Evolutionary conservation across 2,888 invertebrate genomes (phyloP).

Genomic region (Theretra japonica): DNA sequence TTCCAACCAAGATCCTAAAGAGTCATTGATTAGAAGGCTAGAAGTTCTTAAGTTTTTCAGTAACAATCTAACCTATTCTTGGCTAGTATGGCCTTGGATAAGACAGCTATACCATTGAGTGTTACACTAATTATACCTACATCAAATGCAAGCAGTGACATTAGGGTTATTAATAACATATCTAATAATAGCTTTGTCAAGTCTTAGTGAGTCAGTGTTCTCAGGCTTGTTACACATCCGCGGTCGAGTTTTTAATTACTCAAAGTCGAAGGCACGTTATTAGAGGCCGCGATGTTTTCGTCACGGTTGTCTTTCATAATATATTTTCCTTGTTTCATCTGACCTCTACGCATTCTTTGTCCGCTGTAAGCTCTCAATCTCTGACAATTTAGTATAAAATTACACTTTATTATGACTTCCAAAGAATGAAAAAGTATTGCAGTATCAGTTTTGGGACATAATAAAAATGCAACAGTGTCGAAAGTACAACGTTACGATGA

Average conservation of each 20-base stretch:
- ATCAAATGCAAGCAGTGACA: conserved; percentile 8
- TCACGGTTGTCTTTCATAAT: conserved; percentile 66
- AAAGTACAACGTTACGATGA: conserved; percentile 46
- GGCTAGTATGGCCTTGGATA: not conserved
- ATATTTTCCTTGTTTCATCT: conserved; percentile 54
- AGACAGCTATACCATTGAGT: not conserved
- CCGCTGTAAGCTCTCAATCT: conserved; percentile 52
- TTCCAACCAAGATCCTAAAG: too few relatives aligned
- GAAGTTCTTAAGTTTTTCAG: conserved; percentile 65
- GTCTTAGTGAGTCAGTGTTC: conserved; percentile 71
- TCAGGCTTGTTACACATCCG: conserved; percentile 75
- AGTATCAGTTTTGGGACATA: conserved; percentile 36
- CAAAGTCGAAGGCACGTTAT: conserved; percentile 78
- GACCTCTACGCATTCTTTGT: conserved; percentile 40
- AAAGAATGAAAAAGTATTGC: conserved; percentile 29
- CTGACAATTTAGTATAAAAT: conserved; percentile 56
- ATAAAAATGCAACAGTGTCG: conserved; percentile 44
- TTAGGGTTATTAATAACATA: conserved; percentile 5
- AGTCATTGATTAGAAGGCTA: too few relatives aligned
- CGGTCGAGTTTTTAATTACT: conserved; percentile 82
- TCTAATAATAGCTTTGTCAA: conserved; percentile 77
- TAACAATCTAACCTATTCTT: conserved; percentile 64
- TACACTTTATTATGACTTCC: conserved; percentile 50
- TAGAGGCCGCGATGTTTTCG: conserved; percentile 73
- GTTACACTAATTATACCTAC: not conserved